These are phyloP conservation scores for Cavia porcellus DNA, from an alignment of 2,113 vertebrate genomes.

Conservation along the genomic window DNA sequence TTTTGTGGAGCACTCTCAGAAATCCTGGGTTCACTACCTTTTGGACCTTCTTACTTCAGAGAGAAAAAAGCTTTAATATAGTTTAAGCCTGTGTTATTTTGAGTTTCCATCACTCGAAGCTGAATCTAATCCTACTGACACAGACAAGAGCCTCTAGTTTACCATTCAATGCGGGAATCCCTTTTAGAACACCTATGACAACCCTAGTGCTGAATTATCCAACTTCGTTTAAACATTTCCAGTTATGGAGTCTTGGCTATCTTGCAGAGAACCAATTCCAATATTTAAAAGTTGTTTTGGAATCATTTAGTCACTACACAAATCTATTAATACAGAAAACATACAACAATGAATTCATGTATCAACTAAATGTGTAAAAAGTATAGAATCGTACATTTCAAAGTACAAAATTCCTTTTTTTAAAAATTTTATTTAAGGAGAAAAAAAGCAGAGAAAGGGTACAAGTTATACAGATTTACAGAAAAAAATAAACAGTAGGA, in stretches of 20 bases:
- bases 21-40: background rate
- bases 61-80: background rate
- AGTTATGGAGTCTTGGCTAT: background rate
- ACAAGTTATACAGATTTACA: too few relatives aligned
- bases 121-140: background rate
- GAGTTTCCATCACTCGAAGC: background rate
- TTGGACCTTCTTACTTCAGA: background rate
- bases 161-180: background rate
- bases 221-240: background rate
- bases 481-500: too few relatives aligned
- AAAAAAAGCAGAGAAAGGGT: too few relatives aligned
- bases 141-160: background rate
- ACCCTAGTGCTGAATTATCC: background rate
- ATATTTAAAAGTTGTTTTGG: background rate
- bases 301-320: background rate
- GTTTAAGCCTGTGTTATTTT: background rate
- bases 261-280: background rate
- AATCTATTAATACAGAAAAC: slow-evolving; percentile 5
- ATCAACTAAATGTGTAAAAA: background rate
- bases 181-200: background rate
- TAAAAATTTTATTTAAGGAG: too few relatives aligned
- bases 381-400: background rate
- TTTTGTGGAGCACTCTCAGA: background rate
- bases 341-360: background rate
- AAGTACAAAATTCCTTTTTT: too few relatives aligned